Percentiles rank a stretch among this genome's conserved stretches.
These are phyloP conservation scores for Bergia puertoricense DNA, from an alignment of 92 coral and sea anemone species.

Conservation along the genomic window DNA sequence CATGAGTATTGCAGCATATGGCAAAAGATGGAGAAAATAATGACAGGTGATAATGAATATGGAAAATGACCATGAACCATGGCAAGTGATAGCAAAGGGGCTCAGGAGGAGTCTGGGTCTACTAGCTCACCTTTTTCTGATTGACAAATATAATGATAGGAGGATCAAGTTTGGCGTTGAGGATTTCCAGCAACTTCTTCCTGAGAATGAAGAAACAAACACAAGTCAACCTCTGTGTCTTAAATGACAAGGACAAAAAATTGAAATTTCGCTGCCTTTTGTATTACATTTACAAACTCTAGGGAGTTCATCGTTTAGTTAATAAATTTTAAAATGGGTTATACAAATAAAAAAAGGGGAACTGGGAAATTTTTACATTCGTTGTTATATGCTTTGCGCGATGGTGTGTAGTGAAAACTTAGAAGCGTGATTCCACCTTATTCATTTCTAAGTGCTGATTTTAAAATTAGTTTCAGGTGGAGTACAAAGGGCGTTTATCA, in stretches of 20 bases:
- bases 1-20: too few relatives aligned
- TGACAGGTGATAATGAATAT: neutral
- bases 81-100: neutral
- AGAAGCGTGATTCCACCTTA: too few relatives aligned
- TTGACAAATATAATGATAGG: slow-evolving; percentile 96
- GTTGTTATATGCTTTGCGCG: too few relatives aligned
- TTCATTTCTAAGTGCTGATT: neutral
- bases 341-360: too few relatives aligned
- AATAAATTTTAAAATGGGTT: too few relatives aligned
- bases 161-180: slow-evolving; percentile 85
- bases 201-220: slow-evolving; percentile 43
- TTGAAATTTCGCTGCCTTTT: neutral
- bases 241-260: too few relatives aligned
- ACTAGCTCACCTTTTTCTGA: slow-evolving; percentile 86
- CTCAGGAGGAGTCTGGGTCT: neutral
- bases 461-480: neutral
- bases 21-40: neutral
- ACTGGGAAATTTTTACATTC: too few relatives aligned
- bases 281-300: neutral
- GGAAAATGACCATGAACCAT: neutral
- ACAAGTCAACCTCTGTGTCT: neutral
- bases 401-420: too few relatives aligned
- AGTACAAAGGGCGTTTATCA: neutral
- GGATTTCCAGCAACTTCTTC: slow-evolving; percentile 93
- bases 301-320: too few relatives aligned